Conservation (phyloP, 2,888 invertebrate species). For the Hypercompe scribonia region DNA sequence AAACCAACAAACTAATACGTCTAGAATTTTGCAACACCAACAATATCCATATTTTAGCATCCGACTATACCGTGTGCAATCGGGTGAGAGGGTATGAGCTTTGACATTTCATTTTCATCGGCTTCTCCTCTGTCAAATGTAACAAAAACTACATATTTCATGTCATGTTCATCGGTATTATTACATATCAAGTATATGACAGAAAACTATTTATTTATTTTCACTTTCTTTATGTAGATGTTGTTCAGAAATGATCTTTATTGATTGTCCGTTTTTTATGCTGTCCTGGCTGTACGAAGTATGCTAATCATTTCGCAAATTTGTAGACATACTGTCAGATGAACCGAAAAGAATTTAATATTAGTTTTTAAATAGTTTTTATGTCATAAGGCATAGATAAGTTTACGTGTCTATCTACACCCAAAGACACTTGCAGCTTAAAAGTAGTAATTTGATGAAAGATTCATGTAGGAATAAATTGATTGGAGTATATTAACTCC, state of each 20-base stretch:
- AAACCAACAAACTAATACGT: slow-evolving; percentile 16
- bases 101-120: slow-evolving; percentile 37
- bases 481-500: too few species aligned
- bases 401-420: too few species aligned
- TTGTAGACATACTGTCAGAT: too few species aligned
- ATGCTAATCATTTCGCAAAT: too few species aligned
- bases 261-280: neutral
- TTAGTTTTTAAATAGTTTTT: too few species aligned
- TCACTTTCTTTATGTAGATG: neutral
- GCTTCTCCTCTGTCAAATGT: slow-evolving; percentile 23
- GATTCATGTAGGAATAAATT: too few species aligned
- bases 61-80: slow-evolving; percentile 40
- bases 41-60: slow-evolving; percentile 38
- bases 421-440: too few species aligned
- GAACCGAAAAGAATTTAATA: too few species aligned
- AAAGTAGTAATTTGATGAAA: too few species aligned
- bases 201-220: neutral
- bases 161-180: slow-evolving; percentile 23
- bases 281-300: too few species aligned
- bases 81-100: slow-evolving; percentile 45
- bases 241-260: neutral
- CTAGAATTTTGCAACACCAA: slow-evolving; percentile 14
- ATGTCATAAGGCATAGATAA: too few species aligned
- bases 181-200: slow-evolving; percentile 9
- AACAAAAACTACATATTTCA: slow-evolving; percentile 28